Percentiles rank a stretch among this genome's conserved stretches.
Conservation (phyloP, 2,113 vertebrate genomes). For the Rutilus rutilus region DNA sequence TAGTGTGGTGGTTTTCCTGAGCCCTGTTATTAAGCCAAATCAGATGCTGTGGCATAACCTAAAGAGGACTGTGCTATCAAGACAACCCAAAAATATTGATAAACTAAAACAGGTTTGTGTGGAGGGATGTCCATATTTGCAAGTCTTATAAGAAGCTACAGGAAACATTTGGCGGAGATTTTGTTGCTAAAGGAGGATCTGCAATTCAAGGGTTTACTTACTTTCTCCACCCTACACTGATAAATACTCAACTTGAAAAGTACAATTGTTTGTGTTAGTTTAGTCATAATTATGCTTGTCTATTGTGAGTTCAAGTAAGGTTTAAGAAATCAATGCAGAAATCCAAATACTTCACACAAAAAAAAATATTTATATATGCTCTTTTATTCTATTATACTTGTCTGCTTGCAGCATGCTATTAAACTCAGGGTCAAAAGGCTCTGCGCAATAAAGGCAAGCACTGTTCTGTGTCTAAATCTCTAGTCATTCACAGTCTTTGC, state of each 20-base stretch:
- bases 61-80: not conserved
- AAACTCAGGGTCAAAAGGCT: not conserved
- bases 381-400: not conserved
- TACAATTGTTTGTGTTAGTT: not conserved
- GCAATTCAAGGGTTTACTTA: not conserved
- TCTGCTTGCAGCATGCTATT: not conserved
- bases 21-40: not conserved
- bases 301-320: not conserved
- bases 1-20: not conserved
- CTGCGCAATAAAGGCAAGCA: not conserved
- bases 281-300: not conserved
- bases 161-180: not conserved
- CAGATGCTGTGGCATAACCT: not conserved
- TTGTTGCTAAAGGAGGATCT: not conserved
- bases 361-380: not conserved
- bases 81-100: too few relatives aligned
- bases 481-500: conserved; percentile 24
- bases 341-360: not conserved
- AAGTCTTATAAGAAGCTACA: not conserved
- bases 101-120: too few relatives aligned
- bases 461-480: not conserved
- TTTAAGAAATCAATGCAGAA: not conserved
- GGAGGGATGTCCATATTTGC: too few relatives aligned
- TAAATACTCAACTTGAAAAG: not conserved
- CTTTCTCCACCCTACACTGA: not conserved